Evolutionary conservation across 2,888 invertebrate genomes (phyloP).

Genomic region (Pharmacophagus antenor): DNA sequence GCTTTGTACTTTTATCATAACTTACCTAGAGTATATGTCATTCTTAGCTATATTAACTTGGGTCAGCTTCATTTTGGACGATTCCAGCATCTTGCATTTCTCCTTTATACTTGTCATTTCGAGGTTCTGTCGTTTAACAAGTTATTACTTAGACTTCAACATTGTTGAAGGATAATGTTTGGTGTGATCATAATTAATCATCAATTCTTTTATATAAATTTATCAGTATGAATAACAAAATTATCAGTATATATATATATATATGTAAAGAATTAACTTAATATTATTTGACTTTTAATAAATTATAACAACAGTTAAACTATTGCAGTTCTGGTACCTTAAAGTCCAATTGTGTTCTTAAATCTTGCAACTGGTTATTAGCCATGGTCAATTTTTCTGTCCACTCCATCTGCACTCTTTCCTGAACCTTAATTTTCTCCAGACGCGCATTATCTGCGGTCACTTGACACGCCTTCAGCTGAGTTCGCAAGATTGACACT

Average conservation of each 20-base stretch:
- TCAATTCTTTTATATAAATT: no score
- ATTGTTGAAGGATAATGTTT: no score
- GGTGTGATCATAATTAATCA: no score
- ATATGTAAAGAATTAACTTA: no score
- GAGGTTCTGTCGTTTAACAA: constrained; percentile 68
- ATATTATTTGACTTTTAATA: no score
- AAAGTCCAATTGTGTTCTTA: constrained; percentile 79
- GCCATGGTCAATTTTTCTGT: constrained; percentile 64
- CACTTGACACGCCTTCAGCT: constrained; percentile 70
- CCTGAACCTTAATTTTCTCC: constrained; percentile 67
- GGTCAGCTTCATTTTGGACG: constrained; percentile 64
- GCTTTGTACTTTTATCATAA: not conserved
- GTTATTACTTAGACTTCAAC: not conserved
- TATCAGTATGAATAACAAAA: no score
- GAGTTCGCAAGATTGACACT: constrained; percentile 76
- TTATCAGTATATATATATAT: no score
- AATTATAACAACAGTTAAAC: no score
- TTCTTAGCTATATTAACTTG: constrained; percentile 59
- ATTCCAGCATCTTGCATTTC: constrained; percentile 71
- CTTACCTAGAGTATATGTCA: constrained; percentile 60
- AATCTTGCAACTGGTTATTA: constrained; percentile 65
- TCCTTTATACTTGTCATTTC: constrained; percentile 81
- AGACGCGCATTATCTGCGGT: constrained; percentile 67
- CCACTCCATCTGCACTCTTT: constrained; percentile 75
- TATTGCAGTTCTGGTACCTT: no score